Conservation (phyloP, 2,113 vertebrate species). For the Vicugna pacos region DNA sequence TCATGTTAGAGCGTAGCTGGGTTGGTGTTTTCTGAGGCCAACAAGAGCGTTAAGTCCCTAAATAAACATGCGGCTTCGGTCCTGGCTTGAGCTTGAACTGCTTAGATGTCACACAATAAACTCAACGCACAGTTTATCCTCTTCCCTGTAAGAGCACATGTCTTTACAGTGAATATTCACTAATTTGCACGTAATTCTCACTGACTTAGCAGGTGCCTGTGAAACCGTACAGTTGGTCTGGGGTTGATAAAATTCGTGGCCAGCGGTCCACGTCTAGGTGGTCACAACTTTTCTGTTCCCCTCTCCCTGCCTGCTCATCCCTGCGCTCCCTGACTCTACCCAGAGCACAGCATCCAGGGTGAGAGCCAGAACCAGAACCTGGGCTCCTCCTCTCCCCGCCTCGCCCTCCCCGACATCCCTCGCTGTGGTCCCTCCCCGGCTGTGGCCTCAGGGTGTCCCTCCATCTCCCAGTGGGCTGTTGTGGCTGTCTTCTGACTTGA, state of each 20-base stretch:
- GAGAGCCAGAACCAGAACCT: not conserved
- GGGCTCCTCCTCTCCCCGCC: not conserved
- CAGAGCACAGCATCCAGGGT: no score
- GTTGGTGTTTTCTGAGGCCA: not conserved
- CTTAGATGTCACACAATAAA: not conserved
- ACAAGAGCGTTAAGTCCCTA: not conserved
- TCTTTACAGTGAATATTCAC: not conserved
- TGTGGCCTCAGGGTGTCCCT: not conserved
- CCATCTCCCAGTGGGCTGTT: not conserved
- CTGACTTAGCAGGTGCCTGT: not conserved
- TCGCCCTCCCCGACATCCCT: not conserved
- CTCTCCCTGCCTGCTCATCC: not conserved
- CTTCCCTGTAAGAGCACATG: not conserved
- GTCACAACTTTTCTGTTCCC: not conserved
- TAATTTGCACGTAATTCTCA: not conserved
- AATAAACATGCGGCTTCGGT: not conserved
- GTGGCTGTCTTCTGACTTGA: not conserved
- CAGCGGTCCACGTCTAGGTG: not conserved
- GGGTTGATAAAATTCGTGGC: not conserved
- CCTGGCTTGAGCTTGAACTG: not conserved
- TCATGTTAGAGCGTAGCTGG: not conserved
- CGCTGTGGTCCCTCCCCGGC: not conserved
- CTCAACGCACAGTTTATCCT: not conserved
- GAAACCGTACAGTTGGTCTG: not conserved
- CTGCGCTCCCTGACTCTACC: not conserved